Evolutionary conservation across 2,113 vertebrate species (phyloP), one percentile per base, ranked within the genome.

Genomic region (Pardalotus punctatus): DNA sequence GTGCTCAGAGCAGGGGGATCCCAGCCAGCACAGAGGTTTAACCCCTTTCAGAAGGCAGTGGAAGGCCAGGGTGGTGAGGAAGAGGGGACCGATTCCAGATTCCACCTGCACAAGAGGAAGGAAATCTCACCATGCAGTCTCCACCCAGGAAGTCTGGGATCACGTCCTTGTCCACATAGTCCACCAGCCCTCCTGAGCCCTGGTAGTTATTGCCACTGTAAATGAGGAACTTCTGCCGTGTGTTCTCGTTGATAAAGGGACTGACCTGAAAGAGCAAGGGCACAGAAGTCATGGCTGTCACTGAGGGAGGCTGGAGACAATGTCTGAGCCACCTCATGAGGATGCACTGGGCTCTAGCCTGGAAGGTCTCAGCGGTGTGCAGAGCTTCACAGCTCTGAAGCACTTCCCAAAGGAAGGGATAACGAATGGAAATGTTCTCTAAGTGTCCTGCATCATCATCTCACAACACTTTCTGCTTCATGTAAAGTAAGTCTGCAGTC

Each of bases 231-330:
- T 99, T 99, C 93, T 97, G 97, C 45, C 98, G 94, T 6, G 98
- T 98, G 94, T 98, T 99, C 71, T 99, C 98, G 2, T 99, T 98
- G 96, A 99, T 99, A 87, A 99, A 98, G 35, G 98, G 98, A 83
- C 98, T 99, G 93, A 99, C 97, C 98, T 99, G 92, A 31, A 94
- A 69, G 4, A 36, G 35, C 29, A 22, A 45, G 45, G 2, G 2
- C 12, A 21, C 61, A 85, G 23, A 78, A 57, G 21, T 14, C 35
- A 10, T 7, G 14, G 24, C 24, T 60, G 71, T 27, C 66, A 76
- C 29, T 2, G 45, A 76, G 56, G 10, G 50, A 83, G 16, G 14
- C 17, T 20, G 29, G 24, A 81, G 20, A 76, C 6, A 4, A 14
- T 0, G 3, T 12, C 45, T 27, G n/a, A 28, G 36, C 13, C 42